Conservation (phyloP, 2,797 vertebrate species). For the Aphelocoma californica region DNA sequence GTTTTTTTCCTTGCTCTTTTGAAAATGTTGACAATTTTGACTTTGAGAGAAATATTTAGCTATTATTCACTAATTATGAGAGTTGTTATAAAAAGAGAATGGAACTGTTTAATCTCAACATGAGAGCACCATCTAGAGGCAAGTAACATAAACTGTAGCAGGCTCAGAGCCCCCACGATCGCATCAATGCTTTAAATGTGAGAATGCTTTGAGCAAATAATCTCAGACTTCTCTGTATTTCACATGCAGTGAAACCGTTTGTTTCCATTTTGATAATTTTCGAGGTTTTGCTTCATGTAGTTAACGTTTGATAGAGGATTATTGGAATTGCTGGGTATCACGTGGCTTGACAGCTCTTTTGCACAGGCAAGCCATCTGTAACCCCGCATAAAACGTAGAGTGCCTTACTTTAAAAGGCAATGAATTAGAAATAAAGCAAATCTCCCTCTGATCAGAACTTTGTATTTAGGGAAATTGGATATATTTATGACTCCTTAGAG, state of each 20-base stretch:
- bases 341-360: not conserved
- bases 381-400: not conserved
- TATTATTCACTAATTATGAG: not conserved
- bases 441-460: not conserved
- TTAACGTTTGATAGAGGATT: not conserved
- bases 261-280: not conserved
- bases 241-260: not conserved
- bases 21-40: not conserved
- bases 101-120: not conserved
- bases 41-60: not conserved
- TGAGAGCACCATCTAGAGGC: slow-evolving; percentile 54
- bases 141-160: not conserved
- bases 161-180: not conserved
- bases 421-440: not conserved
- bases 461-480: not conserved
- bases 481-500: not conserved
- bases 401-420: not conserved
- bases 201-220: not conserved
- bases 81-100: not conserved
- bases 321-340: not conserved
- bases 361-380: not conserved
- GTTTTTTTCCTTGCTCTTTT: not conserved
- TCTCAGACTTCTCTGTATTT: not conserved
- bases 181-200: not conserved
- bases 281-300: not conserved